Evolutionary conservation across 35 echinoderm and acorn worm species (phyloP).

Genomic region (Holothuria glaberrima): DNA sequence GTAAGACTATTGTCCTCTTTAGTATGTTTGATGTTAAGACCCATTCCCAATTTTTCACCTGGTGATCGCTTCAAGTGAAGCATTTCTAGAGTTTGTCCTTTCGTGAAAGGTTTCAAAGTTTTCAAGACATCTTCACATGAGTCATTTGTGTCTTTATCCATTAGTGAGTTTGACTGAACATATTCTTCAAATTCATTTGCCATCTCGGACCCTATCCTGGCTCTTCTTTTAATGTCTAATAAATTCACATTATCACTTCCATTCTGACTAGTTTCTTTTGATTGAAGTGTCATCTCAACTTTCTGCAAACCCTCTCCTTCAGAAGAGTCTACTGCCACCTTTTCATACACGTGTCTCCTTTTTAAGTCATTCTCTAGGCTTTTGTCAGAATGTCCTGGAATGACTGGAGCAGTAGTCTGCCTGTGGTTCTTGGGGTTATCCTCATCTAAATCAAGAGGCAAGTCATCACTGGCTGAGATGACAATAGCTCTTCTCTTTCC

Average conservation of each 20-base stretch:
- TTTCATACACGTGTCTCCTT: conserved; percentile 1
- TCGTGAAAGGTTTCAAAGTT: conserved; percentile 35
- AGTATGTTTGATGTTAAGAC: conserved; percentile 88
- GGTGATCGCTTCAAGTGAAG: conserved; percentile 64
- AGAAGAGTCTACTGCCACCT: conserved; percentile 6
- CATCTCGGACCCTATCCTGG: conserved; percentile 39
- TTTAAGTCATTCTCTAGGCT: neutral
- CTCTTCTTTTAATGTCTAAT: conserved; percentile 18
- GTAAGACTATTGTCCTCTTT: conserved; percentile 66
- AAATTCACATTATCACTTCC: neutral
- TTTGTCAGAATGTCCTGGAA: no score
- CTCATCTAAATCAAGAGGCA: conserved; percentile 18
- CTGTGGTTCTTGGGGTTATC: neutral
- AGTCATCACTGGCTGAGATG: conserved; percentile 16
- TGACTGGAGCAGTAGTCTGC: no score
- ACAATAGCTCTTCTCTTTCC: conserved; percentile 47
- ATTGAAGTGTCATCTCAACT: neutral
- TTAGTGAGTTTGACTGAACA: neutral
- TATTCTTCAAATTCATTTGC: conserved; percentile 8
- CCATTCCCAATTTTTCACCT: conserved; percentile 92
- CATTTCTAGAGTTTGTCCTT: conserved; percentile 54
- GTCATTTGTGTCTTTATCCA: neutral
- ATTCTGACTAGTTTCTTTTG: neutral
- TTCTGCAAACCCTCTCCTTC: neutral
- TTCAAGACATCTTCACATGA: neutral